phyloP scores from a whole-genome alignment of 2,113 vertebrate species.

The Nothocercus nigrocapillus region DNA sequence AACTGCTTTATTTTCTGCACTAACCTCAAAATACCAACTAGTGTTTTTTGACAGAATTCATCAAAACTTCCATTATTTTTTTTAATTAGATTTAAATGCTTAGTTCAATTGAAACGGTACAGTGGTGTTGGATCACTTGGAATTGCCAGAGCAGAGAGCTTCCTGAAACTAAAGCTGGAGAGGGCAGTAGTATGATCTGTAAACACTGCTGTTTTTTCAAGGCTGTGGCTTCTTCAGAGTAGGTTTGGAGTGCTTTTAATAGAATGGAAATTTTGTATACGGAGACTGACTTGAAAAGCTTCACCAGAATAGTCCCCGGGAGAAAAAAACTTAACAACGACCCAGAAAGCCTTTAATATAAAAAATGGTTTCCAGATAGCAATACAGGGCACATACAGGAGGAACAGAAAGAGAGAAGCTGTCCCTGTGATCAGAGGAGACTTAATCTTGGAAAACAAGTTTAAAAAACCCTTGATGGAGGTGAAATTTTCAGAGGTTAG shows the following conservation, averaged over 20 bases:
- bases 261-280: fast-evolving
- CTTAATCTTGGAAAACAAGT: neutral
- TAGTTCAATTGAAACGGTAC: conserved; percentile 36
- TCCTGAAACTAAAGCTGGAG: neutral
- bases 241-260: neutral
- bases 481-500: neutral
- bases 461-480: neutral
- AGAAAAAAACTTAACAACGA: neutral
- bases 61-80: conserved; percentile 3
- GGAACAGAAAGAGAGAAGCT: neutral
- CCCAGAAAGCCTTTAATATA: neutral
- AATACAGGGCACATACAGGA: neutral
- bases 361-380: neutral
- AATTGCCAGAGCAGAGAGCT: neutral
- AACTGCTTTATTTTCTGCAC: conserved; percentile 53
- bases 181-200: neutral
- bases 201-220: neutral
- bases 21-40: conserved; percentile 26
- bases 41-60: conserved; percentile 2
- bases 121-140: neutral
- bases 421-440: neutral
- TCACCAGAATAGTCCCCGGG: neutral
- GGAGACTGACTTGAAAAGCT: neutral
- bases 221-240: neutral
- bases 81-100: conserved; percentile 39